Base-by-base conservation (phyloP, 2,888 invertebrate species). In the Melieria picta region DNA sequence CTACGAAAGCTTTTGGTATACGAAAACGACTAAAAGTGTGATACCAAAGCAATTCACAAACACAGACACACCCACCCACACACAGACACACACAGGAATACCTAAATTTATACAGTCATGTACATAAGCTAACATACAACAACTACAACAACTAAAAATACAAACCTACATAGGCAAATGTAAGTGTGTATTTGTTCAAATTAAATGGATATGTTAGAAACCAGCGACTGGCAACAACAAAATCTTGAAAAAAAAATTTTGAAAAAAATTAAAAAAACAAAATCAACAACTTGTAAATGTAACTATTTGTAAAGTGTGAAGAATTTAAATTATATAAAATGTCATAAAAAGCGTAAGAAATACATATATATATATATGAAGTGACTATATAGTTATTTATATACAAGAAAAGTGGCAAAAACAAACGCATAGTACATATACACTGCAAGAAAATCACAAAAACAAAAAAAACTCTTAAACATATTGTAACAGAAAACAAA, bases 391-490 rank as follows among this genome's bases (percentile, higher is more conserved):
- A 16, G 9, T 5, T 42, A 30, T 42, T 42, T 10, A 11, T 50
- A 50, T 48, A 50, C 52, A 50, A 11, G 7, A 46, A 46, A 10
- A 46, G 46, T 55, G 56, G 6, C 55, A 65, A 56, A 65, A n/a
- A 11, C 55, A 56, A 56, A 65, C 65, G 56, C 56, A 56, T 46
- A 55, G 16, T 56, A 56, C 52, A 45, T 30, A 66, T 46, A 58
- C 30, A 30, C 5, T 52, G 30, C 16, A 9, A 2, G 13, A 42
- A 47, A 10, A 66, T 11, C 4, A 58, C n/a, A 3, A 74, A 60
- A 72, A 60, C 61, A 66, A 64, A 68, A 13, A 64, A 13, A 47
- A 65, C 11, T 46, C 6, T 46, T 48, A 66, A 56, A 65, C 56
- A 30, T 62, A 69, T 16, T 47, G 63, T 11, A 48, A 71, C 43